A percentile compares a stretch with the other conserved stretches of the same genome.
Conservation (phyloP, 2,888 invertebrate genomes). For the Campaea margaritaria region DNA sequence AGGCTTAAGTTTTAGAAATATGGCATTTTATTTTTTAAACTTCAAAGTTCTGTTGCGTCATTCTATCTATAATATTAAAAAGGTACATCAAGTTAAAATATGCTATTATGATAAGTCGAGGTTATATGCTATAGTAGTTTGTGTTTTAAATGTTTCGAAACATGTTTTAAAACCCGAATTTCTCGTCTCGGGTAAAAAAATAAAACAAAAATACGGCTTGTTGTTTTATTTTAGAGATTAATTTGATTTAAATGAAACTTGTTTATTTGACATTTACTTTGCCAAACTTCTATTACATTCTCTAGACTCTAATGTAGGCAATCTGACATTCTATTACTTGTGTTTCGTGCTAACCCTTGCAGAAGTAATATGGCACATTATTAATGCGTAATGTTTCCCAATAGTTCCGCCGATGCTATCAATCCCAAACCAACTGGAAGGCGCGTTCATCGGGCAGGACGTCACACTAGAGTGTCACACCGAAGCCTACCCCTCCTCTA, state of each 20-base stretch:
- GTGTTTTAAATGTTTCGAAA: too few species aligned
- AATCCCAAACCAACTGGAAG: constrained; percentile 96
- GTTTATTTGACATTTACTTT: too few species aligned
- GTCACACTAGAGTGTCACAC: constrained; percentile 95
- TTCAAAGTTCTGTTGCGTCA: background rate
- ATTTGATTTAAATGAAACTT: too few species aligned
- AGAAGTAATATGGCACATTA: background rate
- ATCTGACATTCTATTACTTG: too few species aligned
- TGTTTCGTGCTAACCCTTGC: too few species aligned
- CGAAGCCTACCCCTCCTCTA: constrained; percentile 96
- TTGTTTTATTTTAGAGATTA: too few species aligned
- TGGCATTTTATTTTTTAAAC: constrained; percentile 16
- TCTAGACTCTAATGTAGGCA: too few species aligned
- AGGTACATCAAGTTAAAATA: background rate
- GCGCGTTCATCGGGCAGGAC: constrained; percentile 95
- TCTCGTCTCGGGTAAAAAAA: too few species aligned
- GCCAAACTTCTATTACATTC: too few species aligned
- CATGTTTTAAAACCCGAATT: too few species aligned
- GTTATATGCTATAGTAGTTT: too few species aligned
- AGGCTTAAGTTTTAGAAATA: constrained; percentile 36
- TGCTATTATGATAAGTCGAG: background rate
- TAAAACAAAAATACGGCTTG: too few species aligned
- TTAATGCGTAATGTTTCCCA: background rate
- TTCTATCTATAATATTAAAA: background rate
- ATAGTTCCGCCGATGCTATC: constrained; percentile 97